These are phyloP conservation scores for Thalpophila matura DNA, from an alignment of 2,888 invertebrate species.

Conservation along the genomic window DNA sequence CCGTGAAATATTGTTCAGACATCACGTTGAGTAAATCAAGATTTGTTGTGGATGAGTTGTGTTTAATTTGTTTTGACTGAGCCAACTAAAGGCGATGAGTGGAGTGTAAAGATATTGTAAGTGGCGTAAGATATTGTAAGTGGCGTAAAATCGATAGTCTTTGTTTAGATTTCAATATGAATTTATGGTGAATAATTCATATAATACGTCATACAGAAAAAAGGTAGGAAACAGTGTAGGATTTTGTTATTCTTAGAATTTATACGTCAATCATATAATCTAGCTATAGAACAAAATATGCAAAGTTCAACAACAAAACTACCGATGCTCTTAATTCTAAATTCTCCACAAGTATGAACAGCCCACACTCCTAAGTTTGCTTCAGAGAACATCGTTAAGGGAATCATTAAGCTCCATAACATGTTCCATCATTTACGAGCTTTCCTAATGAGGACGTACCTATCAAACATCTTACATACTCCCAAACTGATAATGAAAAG, in stretches of 20 bases:
- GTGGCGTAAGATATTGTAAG: slow-evolving; percentile 37
- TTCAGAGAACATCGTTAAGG: slow-evolving; percentile 20
- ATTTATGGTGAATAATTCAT: slow-evolving; percentile 35
- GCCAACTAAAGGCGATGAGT: slow-evolving; percentile 21
- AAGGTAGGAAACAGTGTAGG: background rate
- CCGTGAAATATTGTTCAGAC: slow-evolving; percentile 58
- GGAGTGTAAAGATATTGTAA: slow-evolving; percentile 18
- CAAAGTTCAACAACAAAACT: slow-evolving; percentile 2
- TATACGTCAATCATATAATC: background rate
- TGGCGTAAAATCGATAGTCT: slow-evolving; percentile 43
- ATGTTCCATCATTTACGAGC: slow-evolving; percentile 18
- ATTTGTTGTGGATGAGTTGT: slow-evolving; percentile 41
- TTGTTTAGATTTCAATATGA: slow-evolving; percentile 28
- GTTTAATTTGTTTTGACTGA: slow-evolving; percentile 46
- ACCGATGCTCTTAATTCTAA: background rate
- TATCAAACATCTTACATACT: slow-evolving; percentile 36
- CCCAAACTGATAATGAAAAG: slow-evolving; percentile 43
- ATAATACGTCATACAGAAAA: slow-evolving; percentile 10
- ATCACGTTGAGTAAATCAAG: slow-evolving; percentile 41
- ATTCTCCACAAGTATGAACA: background rate
- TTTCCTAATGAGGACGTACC: slow-evolving; percentile 45
- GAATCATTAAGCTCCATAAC: slow-evolving; percentile 35
- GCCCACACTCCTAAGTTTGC: background rate
- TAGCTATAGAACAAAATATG: background rate
- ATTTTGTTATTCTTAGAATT: background rate